Evolutionary conservation across 2,888 invertebrate genomes (phyloP), one percentile per base, ranked within the genome.

Genomic region (Auanema sp.): DNA sequence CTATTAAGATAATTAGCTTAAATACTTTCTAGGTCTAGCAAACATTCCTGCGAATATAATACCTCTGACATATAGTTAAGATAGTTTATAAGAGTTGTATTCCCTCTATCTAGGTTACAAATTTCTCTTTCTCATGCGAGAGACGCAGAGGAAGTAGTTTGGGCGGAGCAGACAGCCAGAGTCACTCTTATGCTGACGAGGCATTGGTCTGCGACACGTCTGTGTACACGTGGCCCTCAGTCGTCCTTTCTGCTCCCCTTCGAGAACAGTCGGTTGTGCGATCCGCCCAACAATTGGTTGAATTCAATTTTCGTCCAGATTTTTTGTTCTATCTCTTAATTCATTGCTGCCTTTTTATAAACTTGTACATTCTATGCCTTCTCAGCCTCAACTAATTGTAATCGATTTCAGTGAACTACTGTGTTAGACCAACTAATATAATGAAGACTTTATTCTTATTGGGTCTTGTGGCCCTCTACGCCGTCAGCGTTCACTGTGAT

Each of bases 371-470:
- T 47, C 47, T 47, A 6, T 47, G 21, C 47, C 21, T 18, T 47
- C 16, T 47, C 47, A 21, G 47, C 21, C 47, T 47, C 47, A 21
- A 6, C 21, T 21, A 16, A 18, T 16, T 47, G 47, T 21, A 47
- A 47, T 47, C 47, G 16, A 18, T 47, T 21, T 47, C 47, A 21
- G 21, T 47, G 33, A 33, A 33, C 33, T 33, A 33, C 33, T 33
- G 33, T 33, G 47, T 33, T 16, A 23, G 53, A 16, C 18, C 18
- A 21, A 16, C 44, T 12, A 56, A 24, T 43, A 70, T 58, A 62
- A 80, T 80, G 80, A 80, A 75, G 71, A 76, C 78, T 50, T 60
- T 78, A 24, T 74, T 71, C 63, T 56, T 69, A 50, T 59, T 77
- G 64, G 77, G 74, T 61, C 65, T 79, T 42, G 62, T 75, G 55